Conservation (phyloP, 1,140 invertebrate genomes). For the Orius laevigatus region DNA sequence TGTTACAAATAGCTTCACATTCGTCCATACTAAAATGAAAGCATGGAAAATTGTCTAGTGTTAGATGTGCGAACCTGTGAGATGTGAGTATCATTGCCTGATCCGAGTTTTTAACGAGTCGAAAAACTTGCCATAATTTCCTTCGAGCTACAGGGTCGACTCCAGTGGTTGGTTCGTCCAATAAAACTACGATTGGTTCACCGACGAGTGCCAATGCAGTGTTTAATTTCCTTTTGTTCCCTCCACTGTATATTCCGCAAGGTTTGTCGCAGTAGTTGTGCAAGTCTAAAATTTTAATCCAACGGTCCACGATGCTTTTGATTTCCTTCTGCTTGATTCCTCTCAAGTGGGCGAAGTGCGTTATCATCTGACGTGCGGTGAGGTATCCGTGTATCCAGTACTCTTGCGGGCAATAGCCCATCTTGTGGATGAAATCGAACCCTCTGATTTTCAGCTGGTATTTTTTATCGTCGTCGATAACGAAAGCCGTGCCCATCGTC, state of each 20-base stretch:
- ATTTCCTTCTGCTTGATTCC: slow-evolving; percentile 42
- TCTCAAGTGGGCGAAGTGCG: slow-evolving; percentile 54
- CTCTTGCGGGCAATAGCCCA: slow-evolving; percentile 73
- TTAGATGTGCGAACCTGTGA: slow-evolving; percentile 34
- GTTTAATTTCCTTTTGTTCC: slow-evolving; percentile 88
- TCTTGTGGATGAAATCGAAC: slow-evolving; percentile 15
- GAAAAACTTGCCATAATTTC: slow-evolving; percentile 58
- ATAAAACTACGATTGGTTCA: slow-evolving; percentile 71
- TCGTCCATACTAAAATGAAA: slow-evolving; percentile 21
- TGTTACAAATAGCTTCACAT: slow-evolving; percentile 75
- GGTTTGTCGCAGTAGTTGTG: slow-evolving; percentile 17
- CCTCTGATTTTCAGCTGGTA: neutral
- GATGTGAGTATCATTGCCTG: slow-evolving; percentile 56
- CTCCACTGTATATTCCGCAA: slow-evolving; percentile 44
- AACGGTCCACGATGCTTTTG: slow-evolving; percentile 31
- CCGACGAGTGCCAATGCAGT: slow-evolving; percentile 84
- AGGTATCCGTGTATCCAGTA: slow-evolving; percentile 67
- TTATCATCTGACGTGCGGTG: slow-evolving; percentile 60
- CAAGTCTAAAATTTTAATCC: slow-evolving; percentile 31
- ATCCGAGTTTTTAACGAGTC: slow-evolving; percentile 40
- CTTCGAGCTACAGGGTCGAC: slow-evolving; percentile 61
- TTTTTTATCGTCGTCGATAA: neutral
- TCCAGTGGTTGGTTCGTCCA: slow-evolving; percentile 70
- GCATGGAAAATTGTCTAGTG: too few species aligned
- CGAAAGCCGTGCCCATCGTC: slow-evolving; percentile 17